A percentile compares a stretch with the other conserved stretches of the same genome.
Evolutionary conservation across 1,140 invertebrate genomes (phyloP).

Genomic region (Copidosoma floridanum): DNA sequence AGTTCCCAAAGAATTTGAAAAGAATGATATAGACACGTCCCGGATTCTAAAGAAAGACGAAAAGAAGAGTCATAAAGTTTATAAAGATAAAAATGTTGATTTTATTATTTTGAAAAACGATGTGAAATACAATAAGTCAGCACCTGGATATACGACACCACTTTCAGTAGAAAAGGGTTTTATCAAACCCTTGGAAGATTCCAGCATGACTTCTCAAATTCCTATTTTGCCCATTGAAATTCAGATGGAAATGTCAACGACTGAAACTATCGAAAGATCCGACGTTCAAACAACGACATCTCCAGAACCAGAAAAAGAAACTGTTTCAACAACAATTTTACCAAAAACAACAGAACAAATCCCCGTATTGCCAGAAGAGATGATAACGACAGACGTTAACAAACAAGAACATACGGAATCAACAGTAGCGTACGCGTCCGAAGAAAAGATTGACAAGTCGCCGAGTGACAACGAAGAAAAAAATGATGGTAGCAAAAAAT

Average conservation of each 20-base stretch:
- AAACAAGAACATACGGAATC: slow-evolving; percentile 21
- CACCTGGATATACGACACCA: not conserved
- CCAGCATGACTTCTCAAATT: slow-evolving; percentile 46
- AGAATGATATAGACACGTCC: slow-evolving; percentile 26
- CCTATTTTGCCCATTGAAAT: slow-evolving; percentile 51
- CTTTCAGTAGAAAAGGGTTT: not conserved
- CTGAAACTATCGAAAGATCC: slow-evolving; percentile 27
- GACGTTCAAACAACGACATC: not conserved
- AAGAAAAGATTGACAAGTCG: slow-evolving; percentile 4
- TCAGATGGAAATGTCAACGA: slow-evolving; percentile 47
- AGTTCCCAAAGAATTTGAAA: slow-evolving; percentile 32
- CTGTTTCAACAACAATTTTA: slow-evolving; percentile 32
- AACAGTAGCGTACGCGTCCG: slow-evolving; percentile 2
- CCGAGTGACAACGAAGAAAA: not conserved
- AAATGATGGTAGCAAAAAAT: no score
- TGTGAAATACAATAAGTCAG: slow-evolving; percentile 1
- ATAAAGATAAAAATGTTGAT: slow-evolving; percentile 18
- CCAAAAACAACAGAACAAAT: slow-evolving; percentile 46
- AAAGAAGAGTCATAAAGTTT: slow-evolving; percentile 20
- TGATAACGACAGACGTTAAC: slow-evolving; percentile 41
- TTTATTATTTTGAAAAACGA: not conserved
- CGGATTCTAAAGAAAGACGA: slow-evolving; percentile 23
- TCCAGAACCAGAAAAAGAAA: slow-evolving; percentile 30
- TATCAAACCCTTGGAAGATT: slow-evolving; percentile 41
- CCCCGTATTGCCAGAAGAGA: slow-evolving; percentile 50